Conservation (phyloP, 2,888 invertebrate genomes). For the Diplolepis rosae region DNA sequence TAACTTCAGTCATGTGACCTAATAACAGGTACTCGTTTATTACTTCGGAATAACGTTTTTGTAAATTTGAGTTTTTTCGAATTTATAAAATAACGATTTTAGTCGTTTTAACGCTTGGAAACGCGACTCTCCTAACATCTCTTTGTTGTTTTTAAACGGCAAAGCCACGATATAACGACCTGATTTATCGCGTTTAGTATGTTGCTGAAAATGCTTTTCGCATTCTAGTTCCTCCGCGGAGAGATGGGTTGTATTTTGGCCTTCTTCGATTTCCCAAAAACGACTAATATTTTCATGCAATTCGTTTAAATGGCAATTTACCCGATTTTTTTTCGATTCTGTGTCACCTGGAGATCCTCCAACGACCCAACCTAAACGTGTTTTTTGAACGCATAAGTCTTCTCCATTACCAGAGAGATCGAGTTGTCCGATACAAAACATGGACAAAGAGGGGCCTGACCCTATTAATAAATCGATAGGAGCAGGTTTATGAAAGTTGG, state of each 20-base stretch:
- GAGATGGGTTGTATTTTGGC: constrained; percentile 34
- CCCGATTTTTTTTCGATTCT: background rate
- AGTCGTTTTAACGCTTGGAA: constrained; percentile 32
- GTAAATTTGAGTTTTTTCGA: constrained; percentile 26
- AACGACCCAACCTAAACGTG: constrained; percentile 47
- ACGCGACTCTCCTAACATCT: constrained; percentile 35
- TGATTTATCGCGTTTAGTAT: constrained; percentile 42
- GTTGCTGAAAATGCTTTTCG: constrained; percentile 51
- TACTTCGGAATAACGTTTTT: constrained; percentile 30
- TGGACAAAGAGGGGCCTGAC: constrained; percentile 34
- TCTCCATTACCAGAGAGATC: constrained; percentile 7
- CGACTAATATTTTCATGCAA: constrained; percentile 13
- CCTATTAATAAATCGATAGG: too few species aligned
- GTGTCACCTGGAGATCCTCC: constrained; percentile 33
- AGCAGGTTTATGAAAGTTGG: constrained; percentile 39
- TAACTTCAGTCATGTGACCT: constrained; percentile 30
- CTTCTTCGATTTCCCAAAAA: constrained; percentile 54
- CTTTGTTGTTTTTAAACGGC: constrained; percentile 30
- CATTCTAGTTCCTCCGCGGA: constrained; percentile 48
- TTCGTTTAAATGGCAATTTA: constrained; percentile 33
- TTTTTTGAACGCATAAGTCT: constrained; percentile 32
- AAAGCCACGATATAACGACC: constrained; percentile 44
- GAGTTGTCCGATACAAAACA: constrained; percentile 37
- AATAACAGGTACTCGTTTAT: constrained; percentile 32
- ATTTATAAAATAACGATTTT: constrained; percentile 25